Percentiles rank a stretch among this genome's conserved stretches.
These are phyloP conservation scores for Ruditapes philippinarum DNA, from an alignment of 1,140 invertebrate species.

Conservation along the genomic window DNA sequence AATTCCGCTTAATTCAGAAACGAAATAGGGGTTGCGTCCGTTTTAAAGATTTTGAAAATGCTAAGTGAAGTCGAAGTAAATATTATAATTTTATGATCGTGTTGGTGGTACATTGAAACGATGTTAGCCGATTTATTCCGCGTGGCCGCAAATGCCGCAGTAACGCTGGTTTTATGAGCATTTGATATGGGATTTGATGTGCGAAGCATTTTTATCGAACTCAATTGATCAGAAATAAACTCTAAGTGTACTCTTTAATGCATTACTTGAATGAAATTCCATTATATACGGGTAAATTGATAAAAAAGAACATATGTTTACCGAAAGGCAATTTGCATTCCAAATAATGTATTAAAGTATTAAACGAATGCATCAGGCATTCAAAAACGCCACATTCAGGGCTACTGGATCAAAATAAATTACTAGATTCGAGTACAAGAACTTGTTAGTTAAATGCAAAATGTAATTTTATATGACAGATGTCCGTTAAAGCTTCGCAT, in stretches of 20 bases:
- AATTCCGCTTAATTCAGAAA: no score
- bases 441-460: background rate
- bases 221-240: conserved; percentile 30
- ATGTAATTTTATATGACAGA: background rate
- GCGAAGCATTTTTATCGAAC: background rate
- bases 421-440: background rate
- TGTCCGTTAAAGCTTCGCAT: background rate
- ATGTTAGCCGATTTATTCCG: background rate
- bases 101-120: background rate
- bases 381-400: background rate
- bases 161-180: background rate
- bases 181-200: background rate
- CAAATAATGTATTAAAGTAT: background rate
- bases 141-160: background rate
- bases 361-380: background rate
- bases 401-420: background rate
- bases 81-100: conserved; percentile 10
- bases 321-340: conserved; percentile 1
- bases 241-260: background rate
- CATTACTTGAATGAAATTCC: conserved; percentile 26
- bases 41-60: background rate
- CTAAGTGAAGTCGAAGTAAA: background rate
- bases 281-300: conserved; percentile 17
- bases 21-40: no score
- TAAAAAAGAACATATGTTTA: background rate